A percentile compares a stretch with the other conserved stretches of the same genome.
Conservation (phyloP, 2,888 invertebrate species). For the Eupithecia centaureata region DNA sequence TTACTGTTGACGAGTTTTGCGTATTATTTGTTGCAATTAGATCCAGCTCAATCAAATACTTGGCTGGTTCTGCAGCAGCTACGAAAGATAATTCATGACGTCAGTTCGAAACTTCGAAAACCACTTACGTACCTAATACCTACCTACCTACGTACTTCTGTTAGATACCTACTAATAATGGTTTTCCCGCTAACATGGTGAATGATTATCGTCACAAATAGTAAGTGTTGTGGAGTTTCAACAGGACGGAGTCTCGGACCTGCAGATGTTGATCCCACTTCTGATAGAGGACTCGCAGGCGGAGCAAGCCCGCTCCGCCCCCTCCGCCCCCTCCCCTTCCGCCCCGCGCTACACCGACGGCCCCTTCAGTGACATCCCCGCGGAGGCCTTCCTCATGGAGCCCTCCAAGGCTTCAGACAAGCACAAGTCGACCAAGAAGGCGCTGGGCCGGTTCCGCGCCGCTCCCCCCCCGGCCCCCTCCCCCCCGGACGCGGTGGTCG, state of each 20-base stretch:
- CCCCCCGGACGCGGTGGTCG: background rate
- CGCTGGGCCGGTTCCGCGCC: conserved; percentile 9
- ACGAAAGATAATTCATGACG: no score
- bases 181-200: no score
- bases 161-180: no score
- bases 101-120: no score
- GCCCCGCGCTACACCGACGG: conserved; percentile 20
- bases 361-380: conserved; percentile 46
- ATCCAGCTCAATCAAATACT: no score
- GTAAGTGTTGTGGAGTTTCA: no score
- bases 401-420: conserved; percentile 1
- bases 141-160: no score
- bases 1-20: no score
- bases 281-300: background rate
- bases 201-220: no score
- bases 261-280: conserved; percentile 43
- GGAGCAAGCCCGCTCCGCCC: background rate
- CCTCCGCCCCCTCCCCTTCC: background rate
- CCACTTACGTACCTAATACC: no score
- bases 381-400: conserved; percentile 42
- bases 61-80: no score
- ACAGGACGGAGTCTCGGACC: conserved; percentile 33
- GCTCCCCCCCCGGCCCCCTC: background rate
- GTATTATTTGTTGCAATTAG: no score
- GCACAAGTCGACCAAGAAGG: conserved; percentile 19